phyloP scores from a whole-genome alignment of 1,140 invertebrate species.

The Zaprionus nigranus region DNA sequence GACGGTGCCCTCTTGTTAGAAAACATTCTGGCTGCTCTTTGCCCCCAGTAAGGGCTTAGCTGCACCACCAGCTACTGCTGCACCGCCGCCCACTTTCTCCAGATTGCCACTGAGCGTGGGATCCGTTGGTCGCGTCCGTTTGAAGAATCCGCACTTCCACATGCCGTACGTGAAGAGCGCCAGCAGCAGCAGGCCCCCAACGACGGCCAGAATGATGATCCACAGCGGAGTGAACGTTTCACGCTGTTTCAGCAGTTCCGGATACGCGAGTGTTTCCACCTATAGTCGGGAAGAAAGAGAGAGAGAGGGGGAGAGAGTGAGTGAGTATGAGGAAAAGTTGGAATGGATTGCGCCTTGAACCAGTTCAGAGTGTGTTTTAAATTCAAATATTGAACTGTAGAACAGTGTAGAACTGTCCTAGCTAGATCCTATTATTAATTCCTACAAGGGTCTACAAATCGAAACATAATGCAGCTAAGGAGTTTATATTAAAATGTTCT shows the following conservation, averaged over 20 bases:
- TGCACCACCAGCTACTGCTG: no score
- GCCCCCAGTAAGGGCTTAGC: constrained; percentile 85
- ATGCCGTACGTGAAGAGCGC: constrained; percentile 90
- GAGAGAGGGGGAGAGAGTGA: not conserved
- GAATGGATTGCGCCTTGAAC: not conserved
- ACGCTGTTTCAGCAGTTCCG: constrained; percentile 89
- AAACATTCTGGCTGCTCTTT: constrained; percentile 70
- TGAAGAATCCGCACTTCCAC: constrained; percentile 96
- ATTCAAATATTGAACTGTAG: no score
- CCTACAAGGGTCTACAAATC: no score
- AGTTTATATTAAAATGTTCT: no score
- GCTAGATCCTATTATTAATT: no score
- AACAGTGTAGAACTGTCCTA: no score
- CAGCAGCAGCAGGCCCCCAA: constrained; percentile 91
- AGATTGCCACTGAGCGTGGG: constrained; percentile 93
- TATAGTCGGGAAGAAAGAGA: constrained; percentile 83
- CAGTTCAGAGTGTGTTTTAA: not conserved
- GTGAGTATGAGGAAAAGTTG: not conserved
- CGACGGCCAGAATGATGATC: constrained; percentile 92
- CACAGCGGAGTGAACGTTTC: constrained; percentile 90
- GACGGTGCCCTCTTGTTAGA: constrained; percentile 84
- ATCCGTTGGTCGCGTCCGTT: constrained; percentile 90
- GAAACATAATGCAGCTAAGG: no score
- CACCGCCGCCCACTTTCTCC: constrained; percentile 90
- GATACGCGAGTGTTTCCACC: constrained; percentile 92